These are phyloP conservation scores for Ctenosaura bakeri DNA, from an alignment of 2,797 vertebrate genomes.

Conservation along the genomic window DNA sequence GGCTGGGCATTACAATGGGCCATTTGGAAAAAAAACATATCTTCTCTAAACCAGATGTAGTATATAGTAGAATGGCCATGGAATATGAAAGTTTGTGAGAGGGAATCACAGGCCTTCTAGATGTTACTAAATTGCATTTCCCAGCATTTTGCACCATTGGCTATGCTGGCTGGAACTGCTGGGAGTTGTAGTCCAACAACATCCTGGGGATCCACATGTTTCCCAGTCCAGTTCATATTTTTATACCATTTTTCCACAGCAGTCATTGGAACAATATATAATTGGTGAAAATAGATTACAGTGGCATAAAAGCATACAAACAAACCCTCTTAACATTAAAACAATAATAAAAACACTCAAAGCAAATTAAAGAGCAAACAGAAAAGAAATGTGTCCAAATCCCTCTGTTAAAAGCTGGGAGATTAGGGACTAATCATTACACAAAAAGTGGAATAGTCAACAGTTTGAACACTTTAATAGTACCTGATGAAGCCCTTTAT, in stretches of 20 bases:
- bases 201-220: too few species aligned
- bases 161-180: too few species aligned
- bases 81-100: not conserved
- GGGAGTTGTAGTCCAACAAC: too few species aligned
- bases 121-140: too few species aligned
- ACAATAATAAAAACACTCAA: not conserved
- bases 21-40: not conserved
- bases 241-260: not conserved
- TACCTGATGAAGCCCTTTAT: not conserved
- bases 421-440: not conserved
- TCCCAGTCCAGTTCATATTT: too few species aligned
- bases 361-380: not conserved
- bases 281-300: not conserved
- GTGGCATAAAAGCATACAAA: not conserved
- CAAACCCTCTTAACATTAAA: not conserved
- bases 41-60: too few species aligned
- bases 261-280: not conserved
- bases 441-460: not conserved
- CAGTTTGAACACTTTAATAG: not conserved
- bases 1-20: not conserved
- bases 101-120: too few species aligned
- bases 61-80: too few species aligned
- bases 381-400: not conserved
- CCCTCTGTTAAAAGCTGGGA: not conserved
- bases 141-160: too few species aligned